phyloP scores from a whole-genome alignment of 2,888 invertebrate species.

The Campoplex capitator region DNA sequence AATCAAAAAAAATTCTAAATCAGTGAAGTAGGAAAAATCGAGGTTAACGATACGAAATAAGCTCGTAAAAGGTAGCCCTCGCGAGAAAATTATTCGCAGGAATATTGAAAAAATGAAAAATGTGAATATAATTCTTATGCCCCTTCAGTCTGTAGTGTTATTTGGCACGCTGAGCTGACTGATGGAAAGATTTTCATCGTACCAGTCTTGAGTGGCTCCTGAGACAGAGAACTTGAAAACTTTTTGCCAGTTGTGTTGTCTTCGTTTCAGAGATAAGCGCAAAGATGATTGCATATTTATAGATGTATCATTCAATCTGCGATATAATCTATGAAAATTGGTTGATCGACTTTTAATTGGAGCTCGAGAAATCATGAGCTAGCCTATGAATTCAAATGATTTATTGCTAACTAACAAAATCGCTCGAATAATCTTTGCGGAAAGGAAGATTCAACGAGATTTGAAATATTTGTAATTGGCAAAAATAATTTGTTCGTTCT shows the following conservation, averaged over 20 bases:
- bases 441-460: neutral
- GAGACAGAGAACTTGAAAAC: slow-evolving; percentile 31
- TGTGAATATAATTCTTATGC: neutral
- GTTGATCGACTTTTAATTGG: neutral
- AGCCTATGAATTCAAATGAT: neutral
- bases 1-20: too few relatives aligned
- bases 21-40: too few relatives aligned
- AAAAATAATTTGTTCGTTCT: neutral
- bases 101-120: neutral
- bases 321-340: neutral
- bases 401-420: neutral
- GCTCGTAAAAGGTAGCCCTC: too few relatives aligned
- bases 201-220: slow-evolving; percentile 34
- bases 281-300: neutral
- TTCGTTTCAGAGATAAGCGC: neutral
- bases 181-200: slow-evolving; percentile 34
- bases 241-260: slow-evolving; percentile 29
- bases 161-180: slow-evolving; percentile 27
- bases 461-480: neutral
- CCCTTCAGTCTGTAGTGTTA: slow-evolving; percentile 13
- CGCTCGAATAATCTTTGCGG: neutral
- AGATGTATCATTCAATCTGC: neutral
- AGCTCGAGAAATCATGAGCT: neutral
- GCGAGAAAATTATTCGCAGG: too few relatives aligned
- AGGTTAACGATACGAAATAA: too few relatives aligned